Evolutionary conservation across 2,113 vertebrate genomes (phyloP), one percentile per base, ranked within the genome.

Genomic region (Cyanoramphus novaezelandiae): DNA sequence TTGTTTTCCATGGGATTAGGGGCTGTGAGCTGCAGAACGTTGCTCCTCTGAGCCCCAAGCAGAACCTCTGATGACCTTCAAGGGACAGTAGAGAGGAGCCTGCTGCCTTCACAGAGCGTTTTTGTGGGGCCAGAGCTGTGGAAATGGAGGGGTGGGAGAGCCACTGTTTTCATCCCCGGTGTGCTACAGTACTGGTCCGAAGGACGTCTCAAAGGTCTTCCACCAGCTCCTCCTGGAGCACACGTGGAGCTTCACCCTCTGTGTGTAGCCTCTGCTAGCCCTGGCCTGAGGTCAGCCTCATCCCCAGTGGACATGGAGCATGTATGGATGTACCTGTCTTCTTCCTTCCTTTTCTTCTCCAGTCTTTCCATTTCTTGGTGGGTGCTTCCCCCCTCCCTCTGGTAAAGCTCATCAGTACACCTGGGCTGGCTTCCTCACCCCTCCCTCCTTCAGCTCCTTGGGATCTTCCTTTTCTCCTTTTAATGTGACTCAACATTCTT

Each of bases 211-310:
- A 1, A 41, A 46, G 62, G 47, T 62, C 37, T 85, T 46, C 44
- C 46, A 24, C 18, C 23, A 37, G 35, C 14, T 68, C 24, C 5
- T 33, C 8, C 47, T 43, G 63, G 41, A 55, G 44, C 20, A 13
- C 16, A 46, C 0, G 0, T 62, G 68, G 46, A 53, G 35, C 33
- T 82, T 70, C 49, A 64, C 3, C 18, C 27, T 70, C 37, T 0
- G 1, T 0, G 0, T 33, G 21, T 15, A 37, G 33, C 27, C 28
- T 82, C 18, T 75, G 29, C 53, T 81, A 8, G 14, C 17, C 16
- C 19, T n/a, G n/a, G 27, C 19, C 60, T 4, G 20, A 47, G 11
- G 29, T 31, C 52, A 74, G 19, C 33, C 37, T 74, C 19, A 8
- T 31, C 4, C n/a, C 21, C 27, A 6, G 53, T 5, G 12, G 49